Evolutionary conservation across 2,888 invertebrate species (phyloP).

Genomic region (Drosophila eohydei): DNA sequence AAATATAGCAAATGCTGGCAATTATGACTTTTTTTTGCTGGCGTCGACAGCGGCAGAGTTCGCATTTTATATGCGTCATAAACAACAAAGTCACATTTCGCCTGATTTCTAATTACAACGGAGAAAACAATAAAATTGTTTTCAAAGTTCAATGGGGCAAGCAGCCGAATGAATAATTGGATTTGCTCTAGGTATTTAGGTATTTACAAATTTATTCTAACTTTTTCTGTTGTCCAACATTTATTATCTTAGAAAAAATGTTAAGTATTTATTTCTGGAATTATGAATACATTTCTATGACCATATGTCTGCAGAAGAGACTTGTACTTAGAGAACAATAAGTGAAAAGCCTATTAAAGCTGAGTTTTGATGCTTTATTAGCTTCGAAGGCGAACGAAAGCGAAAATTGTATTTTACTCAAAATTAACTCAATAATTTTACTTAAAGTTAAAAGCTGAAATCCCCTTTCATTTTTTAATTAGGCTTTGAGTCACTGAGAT

Average conservation of each 20-base stretch:
- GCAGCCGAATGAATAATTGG: neutral
- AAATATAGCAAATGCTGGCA: conserved; percentile 71
- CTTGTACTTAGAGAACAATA: neutral
- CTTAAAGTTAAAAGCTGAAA: neutral
- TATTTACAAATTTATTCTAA: neutral
- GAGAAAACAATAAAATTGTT: conserved; percentile 15
- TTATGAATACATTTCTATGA: neutral
- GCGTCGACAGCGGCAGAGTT: conserved; percentile 5
- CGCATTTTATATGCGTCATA: conserved; percentile 53
- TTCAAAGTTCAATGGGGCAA: neutral
- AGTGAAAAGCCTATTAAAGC: neutral
- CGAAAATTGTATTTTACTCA: neutral
- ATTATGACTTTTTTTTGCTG: conserved; percentile 65
- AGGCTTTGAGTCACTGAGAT: neutral
- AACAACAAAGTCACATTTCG: conserved; percentile 52
- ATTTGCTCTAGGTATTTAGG: neutral
- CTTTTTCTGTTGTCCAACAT: neutral
- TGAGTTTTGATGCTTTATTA: neutral
- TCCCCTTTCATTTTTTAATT: neutral
- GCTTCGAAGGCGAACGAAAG: neutral
- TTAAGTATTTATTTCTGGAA: neutral
- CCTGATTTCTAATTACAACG: conserved; percentile 31
- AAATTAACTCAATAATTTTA: neutral
- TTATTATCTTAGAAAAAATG: neutral
- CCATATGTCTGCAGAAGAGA: neutral